Base-by-base conservation (phyloP, 2,888 invertebrate species). In the Phortica magna region DNA sequence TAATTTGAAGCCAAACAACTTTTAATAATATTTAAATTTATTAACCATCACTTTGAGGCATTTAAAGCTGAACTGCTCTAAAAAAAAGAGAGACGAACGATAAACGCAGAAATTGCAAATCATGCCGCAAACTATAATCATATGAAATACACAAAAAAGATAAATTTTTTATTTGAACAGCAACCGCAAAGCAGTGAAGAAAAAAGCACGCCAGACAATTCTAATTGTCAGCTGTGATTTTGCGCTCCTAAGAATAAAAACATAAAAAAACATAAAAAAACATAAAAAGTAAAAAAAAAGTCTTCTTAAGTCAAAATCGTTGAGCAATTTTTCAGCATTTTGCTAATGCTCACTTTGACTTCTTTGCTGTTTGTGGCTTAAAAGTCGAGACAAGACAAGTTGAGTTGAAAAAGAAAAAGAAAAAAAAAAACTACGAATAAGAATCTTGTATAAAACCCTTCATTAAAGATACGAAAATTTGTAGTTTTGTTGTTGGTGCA, bases 321-420 rank as follows among this genome's bases (percentile, higher is more conserved):
- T 61, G 61, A 81, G 83, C 89, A 86, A 83, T 86, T 89, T 89
- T 87, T 86, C 83, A 89, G 88, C 85, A 82, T 85, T 88, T 89
- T 87, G 88, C 88, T 88, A 89, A 88, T 87, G 80, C 84, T 83
- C 83, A 80, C 87, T 88, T 83, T 78, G 78, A 57, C 68, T 31
- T 31, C 5, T 31, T 31, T 31, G 31, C 5, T 31, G 31, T 31
- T 31, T 31, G 31, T 31, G 31, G 4, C 22, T 19, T 3, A 59
- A 59, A 59, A 59, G 17, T 22, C 7, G 10, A 41, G 17, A 17
- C 12, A 10, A 39, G 39, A 43, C 41, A 31, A 72, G 14, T 42
- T 39, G 10, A 77, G 72, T 59, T 22, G 14, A 59, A 70, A 64
- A 53, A 7, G 57, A 31, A 1, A 9, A 64, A 80, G 68, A 72